Evolutionary conservation across 2,888 invertebrate genomes (phyloP).

Genomic region (Ditula angustiorana): DNA sequence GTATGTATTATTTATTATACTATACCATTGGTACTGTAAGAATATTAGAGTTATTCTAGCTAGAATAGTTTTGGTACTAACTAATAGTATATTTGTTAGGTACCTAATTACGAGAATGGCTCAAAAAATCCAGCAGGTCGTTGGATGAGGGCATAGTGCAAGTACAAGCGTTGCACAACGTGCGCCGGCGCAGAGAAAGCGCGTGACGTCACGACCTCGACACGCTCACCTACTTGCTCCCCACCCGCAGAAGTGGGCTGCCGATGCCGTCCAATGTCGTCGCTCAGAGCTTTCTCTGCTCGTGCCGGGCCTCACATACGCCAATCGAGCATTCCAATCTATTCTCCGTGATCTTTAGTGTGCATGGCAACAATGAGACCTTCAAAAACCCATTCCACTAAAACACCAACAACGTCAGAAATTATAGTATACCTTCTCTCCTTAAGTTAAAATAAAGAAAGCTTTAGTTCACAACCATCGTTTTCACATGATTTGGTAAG

Average conservation of each 20-base stretch:
- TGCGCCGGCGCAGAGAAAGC: conserved; percentile 81
- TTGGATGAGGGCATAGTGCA: conserved; percentile 45
- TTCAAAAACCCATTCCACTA: no score
- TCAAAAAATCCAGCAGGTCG: conserved; percentile 14
- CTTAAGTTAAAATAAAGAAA: no score
- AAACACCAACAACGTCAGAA: no score
- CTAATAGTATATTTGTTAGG: background rate
- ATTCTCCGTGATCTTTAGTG: background rate
- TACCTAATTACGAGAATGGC: background rate
- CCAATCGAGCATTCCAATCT: conserved; percentile 26
- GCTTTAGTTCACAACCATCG: no score
- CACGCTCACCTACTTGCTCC: conserved; percentile 83
- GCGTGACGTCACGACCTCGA: conserved; percentile 84
- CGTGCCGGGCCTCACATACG: conserved; percentile 43
- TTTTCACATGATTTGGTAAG: background rate
- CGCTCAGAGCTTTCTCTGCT: conserved; percentile 55
- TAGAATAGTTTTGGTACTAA: background rate
- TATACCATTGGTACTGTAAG: no score
- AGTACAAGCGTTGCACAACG: conserved; percentile 70
- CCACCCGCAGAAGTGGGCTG: conserved; percentile 45
- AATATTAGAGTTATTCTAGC: no score
- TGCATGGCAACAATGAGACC: background rate
- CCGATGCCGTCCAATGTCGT: conserved; percentile 70
- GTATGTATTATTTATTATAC: no score
- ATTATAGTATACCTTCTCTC: no score